A percentile compares a stretch with the other conserved stretches of the same genome.
Conservation (phyloP, 2,797 vertebrate species). For the Diplodus puntazzo region DNA sequence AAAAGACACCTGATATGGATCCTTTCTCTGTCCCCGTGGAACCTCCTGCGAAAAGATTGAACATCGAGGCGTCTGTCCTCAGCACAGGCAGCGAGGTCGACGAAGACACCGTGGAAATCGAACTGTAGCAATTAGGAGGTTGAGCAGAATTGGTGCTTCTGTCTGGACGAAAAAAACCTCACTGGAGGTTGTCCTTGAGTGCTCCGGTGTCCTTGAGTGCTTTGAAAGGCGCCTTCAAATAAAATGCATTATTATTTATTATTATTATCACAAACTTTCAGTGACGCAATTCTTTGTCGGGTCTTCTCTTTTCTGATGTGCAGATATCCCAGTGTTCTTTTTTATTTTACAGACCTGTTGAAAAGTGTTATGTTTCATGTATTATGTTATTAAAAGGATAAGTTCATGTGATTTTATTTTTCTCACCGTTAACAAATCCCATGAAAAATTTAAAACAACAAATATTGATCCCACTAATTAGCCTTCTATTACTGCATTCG, state of each 20-base stretch:
- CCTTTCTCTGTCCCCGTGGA: constrained; percentile 47
- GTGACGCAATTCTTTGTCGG: neutral
- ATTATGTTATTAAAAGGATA: constrained; percentile 12
- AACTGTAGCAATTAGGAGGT: constrained; percentile 48
- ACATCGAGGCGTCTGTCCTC: constrained; percentile 31
- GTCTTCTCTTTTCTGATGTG: neutral
- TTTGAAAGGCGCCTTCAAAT: too few species aligned
- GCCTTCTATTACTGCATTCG: neutral
- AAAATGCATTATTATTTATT: too few species aligned
- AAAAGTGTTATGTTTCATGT: constrained; percentile 12
- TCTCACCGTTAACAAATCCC: neutral
- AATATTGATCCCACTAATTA: neutral
- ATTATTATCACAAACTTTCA: neutral
- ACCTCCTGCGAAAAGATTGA: constrained; percentile 23
- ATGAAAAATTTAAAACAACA: constrained; percentile 38
- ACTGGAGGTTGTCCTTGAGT: too few species aligned
- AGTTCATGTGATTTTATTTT: neutral
- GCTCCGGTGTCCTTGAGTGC: too few species aligned
- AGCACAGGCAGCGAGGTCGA: constrained; percentile 62
- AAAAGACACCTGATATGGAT: constrained; percentile 50
- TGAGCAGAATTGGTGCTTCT: neutral
- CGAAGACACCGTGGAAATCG: constrained; percentile 78
- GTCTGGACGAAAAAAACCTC: neutral
- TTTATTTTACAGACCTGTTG: neutral
- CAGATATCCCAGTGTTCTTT: neutral